Conservation (phyloP, 37 sponge, comb jelly and placozoan species). For the Chondrilla cf. caribensis region DNA sequence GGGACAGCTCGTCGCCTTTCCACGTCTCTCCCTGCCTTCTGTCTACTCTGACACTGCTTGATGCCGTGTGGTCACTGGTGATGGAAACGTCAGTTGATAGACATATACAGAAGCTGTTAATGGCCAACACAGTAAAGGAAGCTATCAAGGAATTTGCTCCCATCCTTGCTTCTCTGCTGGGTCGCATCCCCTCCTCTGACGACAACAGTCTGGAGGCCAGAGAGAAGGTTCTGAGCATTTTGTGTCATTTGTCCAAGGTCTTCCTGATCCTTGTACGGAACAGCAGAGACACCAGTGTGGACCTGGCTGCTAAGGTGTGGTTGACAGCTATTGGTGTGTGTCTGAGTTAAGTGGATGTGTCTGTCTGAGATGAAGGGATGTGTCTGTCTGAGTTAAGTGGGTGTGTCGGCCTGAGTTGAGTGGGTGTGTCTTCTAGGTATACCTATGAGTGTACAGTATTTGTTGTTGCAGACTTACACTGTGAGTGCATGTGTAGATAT, state of each 20-base stretch:
- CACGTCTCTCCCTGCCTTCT: neutral
- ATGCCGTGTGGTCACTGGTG: conserved; percentile 5
- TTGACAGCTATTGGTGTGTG: too few relatives aligned
- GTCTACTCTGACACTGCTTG: neutral
- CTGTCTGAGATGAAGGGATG: neutral
- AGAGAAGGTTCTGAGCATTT: neutral
- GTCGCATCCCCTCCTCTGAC: neutral
- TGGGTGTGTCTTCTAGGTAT: too few relatives aligned
- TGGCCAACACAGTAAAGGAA: neutral
- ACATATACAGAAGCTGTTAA: neutral
- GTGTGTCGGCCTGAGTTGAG: too few relatives aligned
- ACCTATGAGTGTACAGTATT: too few relatives aligned
- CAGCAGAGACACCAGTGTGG: neutral
- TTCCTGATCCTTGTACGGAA: neutral
- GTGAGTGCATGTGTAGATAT: too few relatives aligned
- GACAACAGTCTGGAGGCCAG: neutral
- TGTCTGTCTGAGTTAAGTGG: neutral
- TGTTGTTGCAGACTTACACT: too few relatives aligned
- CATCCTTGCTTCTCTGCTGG: neutral
- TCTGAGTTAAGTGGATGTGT: neutral
- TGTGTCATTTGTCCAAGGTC: neutral
- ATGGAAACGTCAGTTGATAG: neutral
- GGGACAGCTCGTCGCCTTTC: too few relatives aligned
- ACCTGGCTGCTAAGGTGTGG: neutral
- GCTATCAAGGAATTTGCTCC: neutral